Evolutionary conservation across 2,797 vertebrate species (phyloP).

Genomic region (Glyptemys insculpta): DNA sequence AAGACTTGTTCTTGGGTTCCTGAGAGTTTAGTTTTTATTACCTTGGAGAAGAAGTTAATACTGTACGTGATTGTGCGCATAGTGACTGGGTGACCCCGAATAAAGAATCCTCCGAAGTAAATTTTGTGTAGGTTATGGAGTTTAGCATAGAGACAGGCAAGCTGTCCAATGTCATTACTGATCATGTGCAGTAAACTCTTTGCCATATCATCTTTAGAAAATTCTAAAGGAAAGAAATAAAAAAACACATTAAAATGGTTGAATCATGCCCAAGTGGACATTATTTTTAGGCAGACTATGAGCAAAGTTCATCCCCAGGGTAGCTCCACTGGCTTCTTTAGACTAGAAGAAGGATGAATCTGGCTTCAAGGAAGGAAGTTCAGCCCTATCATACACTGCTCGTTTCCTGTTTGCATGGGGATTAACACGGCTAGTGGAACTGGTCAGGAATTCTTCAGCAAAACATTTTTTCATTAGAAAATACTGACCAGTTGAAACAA

Average conservation of each 20-base stretch:
- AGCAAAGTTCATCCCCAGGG: neutral
- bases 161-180: constrained; percentile 98
- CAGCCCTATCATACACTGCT: neutral
- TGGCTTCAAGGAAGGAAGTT: neutral
- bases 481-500: neutral
- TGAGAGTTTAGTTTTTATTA: constrained; percentile 3
- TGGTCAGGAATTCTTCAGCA: neutral
- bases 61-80: constrained; percentile 99
- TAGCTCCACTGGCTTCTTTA: neutral
- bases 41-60: constrained; percentile 99
- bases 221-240: constrained; percentile 82
- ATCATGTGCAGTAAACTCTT: constrained; percentile 99
- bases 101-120: constrained; percentile 98
- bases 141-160: constrained; percentile 95
- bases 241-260: neutral
- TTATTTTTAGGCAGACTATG: neutral
- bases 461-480: neutral
- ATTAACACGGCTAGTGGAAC: neutral
- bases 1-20: accelerated
- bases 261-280: neutral
- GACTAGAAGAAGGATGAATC: neutral
- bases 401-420: neutral
- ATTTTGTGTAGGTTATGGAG: constrained; percentile 92
- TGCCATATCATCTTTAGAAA: constrained; percentile 98
- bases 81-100: constrained; percentile 95